Percentiles rank a stretch among this genome's conserved stretches.
Evolutionary conservation across 2,797 vertebrate species (phyloP).

Genomic region (Clamator glandarius): DNA sequence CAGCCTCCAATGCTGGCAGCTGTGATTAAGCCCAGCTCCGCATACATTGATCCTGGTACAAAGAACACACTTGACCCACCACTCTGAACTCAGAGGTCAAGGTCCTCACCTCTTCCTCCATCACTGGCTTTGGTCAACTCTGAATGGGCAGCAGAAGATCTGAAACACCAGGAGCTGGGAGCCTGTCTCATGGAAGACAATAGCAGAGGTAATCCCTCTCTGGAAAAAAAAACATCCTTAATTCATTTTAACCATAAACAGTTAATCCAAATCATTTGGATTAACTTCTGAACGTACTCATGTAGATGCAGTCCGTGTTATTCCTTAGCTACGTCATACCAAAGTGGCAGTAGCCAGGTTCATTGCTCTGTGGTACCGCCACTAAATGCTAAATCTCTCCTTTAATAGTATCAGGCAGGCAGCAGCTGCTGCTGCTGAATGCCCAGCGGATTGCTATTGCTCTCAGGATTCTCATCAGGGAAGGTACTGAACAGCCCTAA

Average conservation of each 20-base stretch:
- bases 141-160: not conserved
- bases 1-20: not conserved
- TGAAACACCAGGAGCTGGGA: rapidly evolving
- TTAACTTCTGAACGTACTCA: not conserved
- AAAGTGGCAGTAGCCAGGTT: not conserved
- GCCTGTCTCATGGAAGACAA: not conserved
- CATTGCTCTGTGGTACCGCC: not conserved
- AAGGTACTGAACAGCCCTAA: not conserved
- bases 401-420: slow-evolving; percentile 20
- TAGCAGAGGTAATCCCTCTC: not conserved
- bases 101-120: not conserved
- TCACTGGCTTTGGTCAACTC: rapidly evolving
- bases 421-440: slow-evolving; percentile 40
- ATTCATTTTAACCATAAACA: not conserved
- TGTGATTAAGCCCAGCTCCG: not conserved
- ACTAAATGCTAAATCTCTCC: slow-evolving; percentile 4
- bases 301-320: rapidly evolving
- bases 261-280: too few relatives aligned
- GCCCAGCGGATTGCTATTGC: not conserved
- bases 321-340: not conserved
- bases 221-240: not conserved
- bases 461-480: not conserved
- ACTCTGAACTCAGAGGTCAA: not conserved
- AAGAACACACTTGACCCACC: not conserved
- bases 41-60: not conserved